Base-by-base conservation (phyloP, 2,888 invertebrate genomes). In the Coecobrya sp. region DNA sequence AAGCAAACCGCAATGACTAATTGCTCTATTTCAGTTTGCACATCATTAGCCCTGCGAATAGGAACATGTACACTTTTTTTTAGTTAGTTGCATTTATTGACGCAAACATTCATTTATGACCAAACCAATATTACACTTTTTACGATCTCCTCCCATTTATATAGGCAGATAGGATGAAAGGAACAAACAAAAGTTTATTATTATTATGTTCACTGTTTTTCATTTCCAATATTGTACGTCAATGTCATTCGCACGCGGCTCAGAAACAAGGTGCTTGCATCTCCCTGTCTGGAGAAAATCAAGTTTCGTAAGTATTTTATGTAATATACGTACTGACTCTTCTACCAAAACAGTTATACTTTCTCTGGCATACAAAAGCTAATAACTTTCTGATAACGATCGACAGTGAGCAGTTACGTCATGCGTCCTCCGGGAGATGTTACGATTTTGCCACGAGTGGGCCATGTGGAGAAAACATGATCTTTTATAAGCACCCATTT, bases 391-490 rank as follows among this genome's bases (percentile, higher is more conserved):
- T 59, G 13, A 19, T 59, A 19, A 19, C n/a, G n/a, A 19, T 59
- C n/a, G 7, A 19, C 59, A 81, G 81, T 27, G 27, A 55, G 19
- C 4, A 36, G 82, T 19, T 82, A 19, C n/a, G n/a, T 13, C 27
- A 82, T 55, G 19, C 30, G 10, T 0, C 36, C 1, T 36, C 93
- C 2, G 27, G 65, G n/a, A 36, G 52, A 49, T 92, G 89, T 22
- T 86, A 88, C 30, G 70, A 16, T n/a, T 65, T 89, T 45, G 93
- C 92, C 25, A 76, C 82, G n/a, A 68, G 30, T 27, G 93, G 92
- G 8, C 90, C 92, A 13, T 93, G 93, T 86, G 87, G 87, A 16
- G 52, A 87, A 45, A 84, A 86, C 42, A 93, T 93, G 93, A 81
- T 92, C 59, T 91, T 89, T 84, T 93, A 93, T 36, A 19, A 62